Base-by-base conservation (phyloP, 2,797 vertebrate species). In the Hippocampus kuda region DNA sequence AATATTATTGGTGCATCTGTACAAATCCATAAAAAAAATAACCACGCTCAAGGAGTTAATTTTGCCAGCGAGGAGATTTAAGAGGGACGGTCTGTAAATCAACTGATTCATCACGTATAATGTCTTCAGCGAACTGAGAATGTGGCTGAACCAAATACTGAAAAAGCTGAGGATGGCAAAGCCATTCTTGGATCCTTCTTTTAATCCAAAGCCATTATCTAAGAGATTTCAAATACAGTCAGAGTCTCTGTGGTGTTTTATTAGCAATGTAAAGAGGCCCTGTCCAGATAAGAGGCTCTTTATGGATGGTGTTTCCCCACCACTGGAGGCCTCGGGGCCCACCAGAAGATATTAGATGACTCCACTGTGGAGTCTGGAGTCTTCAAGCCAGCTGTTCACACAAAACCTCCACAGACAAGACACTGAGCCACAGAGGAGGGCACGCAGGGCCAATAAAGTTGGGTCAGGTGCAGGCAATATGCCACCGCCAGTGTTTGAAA, bases 321-420 rank as follows among this genome's bases (percentile, higher is more conserved):
- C 78, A 76, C 71, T 72, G 81, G 76, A 83, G 82, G 83, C 83
- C 83, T 80, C 70, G 42, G 83, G 83, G 80, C 78, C 75, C 84
- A 82, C 76, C 77, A 79, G 81, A 74, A 86, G 84, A 84, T 87
- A 87, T 86, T 87, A 81, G 83, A 85, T 87, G 86, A 81, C 84
- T 67, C 69, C 54, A 75, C 67, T 71, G 70, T 76, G 81, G 78
- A 82, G 85, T 79, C 81, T 76, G 73, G 61, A 79, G 75, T 73
- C 81, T 78, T 72, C 66, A 54, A 75, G 57, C 86, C 89, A 91
- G 89, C 89, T 91, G 89, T 90, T 88, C 87, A 91, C 83, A 90
- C 89, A 90, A 88, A 89, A 82, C 73, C 74, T 83, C 78, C 75
- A 71, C 80, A 66, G 76, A 81, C 81, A 81, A 68, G 71, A 74